phyloP scores from a whole-genome alignment of 2,113 vertebrate species.

The Etia nguti region DNA sequence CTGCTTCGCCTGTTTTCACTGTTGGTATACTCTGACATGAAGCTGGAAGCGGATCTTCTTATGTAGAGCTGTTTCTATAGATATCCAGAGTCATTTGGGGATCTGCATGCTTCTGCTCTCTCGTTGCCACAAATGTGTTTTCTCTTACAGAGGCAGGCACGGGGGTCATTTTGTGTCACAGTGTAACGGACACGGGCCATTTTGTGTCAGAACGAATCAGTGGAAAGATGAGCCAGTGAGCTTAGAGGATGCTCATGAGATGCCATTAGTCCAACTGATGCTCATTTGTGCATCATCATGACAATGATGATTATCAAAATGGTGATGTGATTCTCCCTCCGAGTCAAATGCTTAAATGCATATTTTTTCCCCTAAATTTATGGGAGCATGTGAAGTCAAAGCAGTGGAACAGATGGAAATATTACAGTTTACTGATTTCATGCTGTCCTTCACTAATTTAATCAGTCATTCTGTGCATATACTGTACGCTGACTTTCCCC shows the following conservation, averaged over 20 bases:
- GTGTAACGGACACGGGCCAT: constrained; percentile 36
- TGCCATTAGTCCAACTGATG: constrained; percentile 28
- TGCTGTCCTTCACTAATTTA: constrained; percentile 14
- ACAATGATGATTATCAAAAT: constrained; percentile 19
- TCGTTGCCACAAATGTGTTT: constrained; percentile 24
- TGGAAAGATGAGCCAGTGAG: constrained; percentile 26
- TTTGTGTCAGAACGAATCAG: constrained; percentile 53
- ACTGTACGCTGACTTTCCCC: background rate
- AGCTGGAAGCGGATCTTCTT: background rate
- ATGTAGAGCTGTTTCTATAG: background rate
- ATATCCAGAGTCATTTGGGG: constrained; percentile 2
- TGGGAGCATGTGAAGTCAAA: constrained; percentile 23
- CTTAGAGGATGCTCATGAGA: constrained; percentile 26
- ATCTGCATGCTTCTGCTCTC: constrained; percentile 35
- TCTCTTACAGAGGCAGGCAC: constrained; percentile 6
- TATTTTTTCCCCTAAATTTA: constrained; percentile 6
- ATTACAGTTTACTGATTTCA: constrained; percentile 36
- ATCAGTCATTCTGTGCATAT: constrained; percentile 1
- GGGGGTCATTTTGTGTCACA: constrained; percentile 31
- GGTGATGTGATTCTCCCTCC: constrained; percentile 17
- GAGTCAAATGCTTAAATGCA: constrained; percentile 28
- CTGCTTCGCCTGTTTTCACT: background rate
- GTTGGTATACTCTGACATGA: background rate
- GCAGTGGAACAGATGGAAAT: constrained; percentile 37
- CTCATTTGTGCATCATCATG: constrained; percentile 35